Percentiles rank a stretch among this genome's conserved stretches.
These are phyloP conservation scores for Autographa gamma DNA, from an alignment of 2,888 invertebrate genomes.

Conservation along the genomic window DNA sequence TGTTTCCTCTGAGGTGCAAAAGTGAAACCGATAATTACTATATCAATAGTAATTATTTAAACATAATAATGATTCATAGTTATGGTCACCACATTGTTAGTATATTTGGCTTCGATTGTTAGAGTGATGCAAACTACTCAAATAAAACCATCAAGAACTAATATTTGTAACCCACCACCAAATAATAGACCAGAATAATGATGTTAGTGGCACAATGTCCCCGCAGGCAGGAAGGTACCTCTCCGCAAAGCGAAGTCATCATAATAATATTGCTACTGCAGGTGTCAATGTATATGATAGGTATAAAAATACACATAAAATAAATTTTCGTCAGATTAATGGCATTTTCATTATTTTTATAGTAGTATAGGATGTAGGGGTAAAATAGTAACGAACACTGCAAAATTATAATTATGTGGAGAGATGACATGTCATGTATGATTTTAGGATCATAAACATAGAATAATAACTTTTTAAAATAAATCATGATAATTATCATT, in stretches of 20 bases:
- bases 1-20: constrained; percentile 88
- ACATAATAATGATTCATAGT: constrained; percentile 58
- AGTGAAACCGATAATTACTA: constrained; percentile 85
- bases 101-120: constrained; percentile 73
- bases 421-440: constrained; percentile 29
- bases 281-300: constrained; percentile 60
- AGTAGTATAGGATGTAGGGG: constrained; percentile 33
- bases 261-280: constrained; percentile 73
- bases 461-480: constrained; percentile 17
- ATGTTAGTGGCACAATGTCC: constrained; percentile 86
- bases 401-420: constrained; percentile 30
- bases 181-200: constrained; percentile 70
- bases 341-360: constrained; percentile 59
- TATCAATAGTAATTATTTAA: constrained; percentile 69
- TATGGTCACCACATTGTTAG: constrained; percentile 72
- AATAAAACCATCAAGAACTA: constrained; percentile 66
- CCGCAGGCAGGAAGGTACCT: constrained; percentile 90
- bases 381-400: constrained; percentile 38
- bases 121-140: constrained; percentile 77
- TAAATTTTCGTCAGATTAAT: constrained; percentile 42
- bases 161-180: constrained; percentile 81
- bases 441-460: constrained; percentile 14
- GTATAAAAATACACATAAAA: constrained; percentile 51
- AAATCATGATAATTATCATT: constrained; percentile 24
- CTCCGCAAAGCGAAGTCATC: constrained; percentile 89